Evolutionary conservation across 2,113 vertebrate species (phyloP).

Genomic region (Panurus biarmicus): DNA sequence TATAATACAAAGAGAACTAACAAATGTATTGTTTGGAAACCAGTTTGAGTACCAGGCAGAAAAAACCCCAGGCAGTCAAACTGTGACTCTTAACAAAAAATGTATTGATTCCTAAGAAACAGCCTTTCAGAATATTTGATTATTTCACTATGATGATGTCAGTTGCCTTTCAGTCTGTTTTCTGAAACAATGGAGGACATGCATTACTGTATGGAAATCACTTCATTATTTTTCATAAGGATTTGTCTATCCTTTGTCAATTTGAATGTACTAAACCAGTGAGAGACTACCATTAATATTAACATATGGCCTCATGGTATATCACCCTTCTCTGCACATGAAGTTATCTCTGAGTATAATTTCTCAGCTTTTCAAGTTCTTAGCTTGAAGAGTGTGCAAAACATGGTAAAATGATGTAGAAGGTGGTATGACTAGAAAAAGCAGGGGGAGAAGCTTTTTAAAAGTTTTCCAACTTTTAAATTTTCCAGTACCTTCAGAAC

Average conservation of each 20-base stretch:
- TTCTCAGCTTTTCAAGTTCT: background rate
- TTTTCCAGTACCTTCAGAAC: background rate
- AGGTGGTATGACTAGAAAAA: background rate
- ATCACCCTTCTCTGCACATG: background rate
- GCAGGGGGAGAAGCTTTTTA: background rate
- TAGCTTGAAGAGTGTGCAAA: background rate
- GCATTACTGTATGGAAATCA: background rate
- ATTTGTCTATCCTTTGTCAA: background rate
- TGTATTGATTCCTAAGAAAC: background rate
- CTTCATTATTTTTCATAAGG: background rate
- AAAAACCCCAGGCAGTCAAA: background rate
- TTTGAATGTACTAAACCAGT: background rate
- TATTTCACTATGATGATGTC: background rate
- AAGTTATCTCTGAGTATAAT: background rate
- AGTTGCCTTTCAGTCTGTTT: background rate
- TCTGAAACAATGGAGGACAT: background rate
- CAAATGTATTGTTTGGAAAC: background rate
- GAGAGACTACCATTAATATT: background rate
- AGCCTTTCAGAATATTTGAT: background rate
- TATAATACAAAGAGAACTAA: background rate
- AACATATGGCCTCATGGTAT: too few relatives aligned
- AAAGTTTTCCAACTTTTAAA: background rate
- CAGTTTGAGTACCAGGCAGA: background rate
- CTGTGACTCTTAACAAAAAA: background rate
- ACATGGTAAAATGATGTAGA: background rate